These are phyloP conservation scores for Cryptus armator DNA, from an alignment of 2,888 invertebrate species.

Conservation along the genomic window DNA sequence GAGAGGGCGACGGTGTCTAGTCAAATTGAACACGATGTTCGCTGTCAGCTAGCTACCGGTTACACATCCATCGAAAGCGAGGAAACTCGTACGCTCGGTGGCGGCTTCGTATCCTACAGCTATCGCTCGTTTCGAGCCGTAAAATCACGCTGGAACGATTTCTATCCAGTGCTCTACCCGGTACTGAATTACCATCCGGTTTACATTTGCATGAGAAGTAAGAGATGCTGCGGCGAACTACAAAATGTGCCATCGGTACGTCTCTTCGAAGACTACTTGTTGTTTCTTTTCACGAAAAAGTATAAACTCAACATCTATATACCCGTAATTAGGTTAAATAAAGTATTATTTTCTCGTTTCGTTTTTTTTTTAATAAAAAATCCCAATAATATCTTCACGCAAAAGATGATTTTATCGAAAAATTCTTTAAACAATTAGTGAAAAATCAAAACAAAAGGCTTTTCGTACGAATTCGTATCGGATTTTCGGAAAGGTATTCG, in stretches of 20 bases:
- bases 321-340: not conserved
- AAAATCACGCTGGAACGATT: conserved; percentile 27
- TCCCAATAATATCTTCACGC: too few relatives aligned
- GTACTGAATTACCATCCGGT: conserved; percentile 25
- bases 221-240: not conserved
- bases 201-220: conserved; percentile 16
- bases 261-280: not conserved
- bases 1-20: conserved; percentile 26
- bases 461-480: not conserved
- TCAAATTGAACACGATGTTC: conserved; percentile 52
- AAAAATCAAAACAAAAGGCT: not conserved
- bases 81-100: conserved; percentile 4
- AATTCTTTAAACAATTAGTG: not conserved
- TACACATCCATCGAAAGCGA: conserved; percentile 38
- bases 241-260: conserved; percentile 1
- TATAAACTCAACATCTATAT: not conserved
- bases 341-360: not conserved
- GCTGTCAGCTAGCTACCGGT: conserved; percentile 30
- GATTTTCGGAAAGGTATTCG: not conserved
- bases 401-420: not conserved
- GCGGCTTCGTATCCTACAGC: conserved; percentile 21
- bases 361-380: not conserved
- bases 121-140: conserved; percentile 6
- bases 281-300: not conserved
- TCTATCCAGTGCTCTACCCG: not conserved